Conservation (phyloP, 1,140 invertebrate species). For the Tetranychus urticae region DNA sequence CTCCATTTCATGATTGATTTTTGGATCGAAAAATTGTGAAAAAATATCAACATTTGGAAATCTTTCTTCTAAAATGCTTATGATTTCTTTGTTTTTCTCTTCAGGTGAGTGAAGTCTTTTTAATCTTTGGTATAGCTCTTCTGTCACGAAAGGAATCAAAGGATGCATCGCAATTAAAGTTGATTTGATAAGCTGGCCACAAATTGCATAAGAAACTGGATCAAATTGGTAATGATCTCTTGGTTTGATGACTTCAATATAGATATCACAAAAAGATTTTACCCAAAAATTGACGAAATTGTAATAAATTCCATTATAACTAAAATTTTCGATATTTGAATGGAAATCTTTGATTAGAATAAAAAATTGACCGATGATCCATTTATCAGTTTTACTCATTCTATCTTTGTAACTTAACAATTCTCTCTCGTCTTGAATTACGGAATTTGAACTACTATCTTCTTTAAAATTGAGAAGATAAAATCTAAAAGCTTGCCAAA, state of each 20-base stretch:
- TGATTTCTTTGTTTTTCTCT: neutral
- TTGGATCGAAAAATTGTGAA: neutral
- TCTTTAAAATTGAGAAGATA: conserved; percentile 28
- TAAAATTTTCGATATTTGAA: conserved; percentile 38
- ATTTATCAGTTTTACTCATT: conserved; percentile 44
- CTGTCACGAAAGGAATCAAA: conserved; percentile 95
- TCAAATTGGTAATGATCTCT: conserved; percentile 21
- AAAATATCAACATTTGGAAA: neutral
- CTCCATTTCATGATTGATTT: neutral
- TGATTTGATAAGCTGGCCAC: conserved; percentile 54
- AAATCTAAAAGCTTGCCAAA: conserved; percentile 96
- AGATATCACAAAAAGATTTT: conserved; percentile 93
- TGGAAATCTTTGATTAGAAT: conserved; percentile 48
- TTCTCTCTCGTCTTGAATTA: conserved; percentile 22
- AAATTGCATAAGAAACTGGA: conserved; percentile 23
- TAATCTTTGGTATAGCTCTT: conserved; percentile 83
- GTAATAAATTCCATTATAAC: conserved; percentile 69
- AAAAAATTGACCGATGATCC: conserved; percentile 73
- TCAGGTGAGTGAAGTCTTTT: neutral
- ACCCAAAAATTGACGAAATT: conserved; percentile 89
- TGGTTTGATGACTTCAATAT: conserved; percentile 47
- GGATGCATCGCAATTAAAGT: conserved; percentile 70
- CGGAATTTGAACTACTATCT: conserved; percentile 21
- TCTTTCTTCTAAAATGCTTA: neutral
- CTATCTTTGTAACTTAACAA: conserved; percentile 12